Percentiles rank a stretch among this genome's conserved stretches.
Evolutionary conservation across 2,113 vertebrate species (phyloP).

Genomic region (Oncorhynchus nerka): DNA sequence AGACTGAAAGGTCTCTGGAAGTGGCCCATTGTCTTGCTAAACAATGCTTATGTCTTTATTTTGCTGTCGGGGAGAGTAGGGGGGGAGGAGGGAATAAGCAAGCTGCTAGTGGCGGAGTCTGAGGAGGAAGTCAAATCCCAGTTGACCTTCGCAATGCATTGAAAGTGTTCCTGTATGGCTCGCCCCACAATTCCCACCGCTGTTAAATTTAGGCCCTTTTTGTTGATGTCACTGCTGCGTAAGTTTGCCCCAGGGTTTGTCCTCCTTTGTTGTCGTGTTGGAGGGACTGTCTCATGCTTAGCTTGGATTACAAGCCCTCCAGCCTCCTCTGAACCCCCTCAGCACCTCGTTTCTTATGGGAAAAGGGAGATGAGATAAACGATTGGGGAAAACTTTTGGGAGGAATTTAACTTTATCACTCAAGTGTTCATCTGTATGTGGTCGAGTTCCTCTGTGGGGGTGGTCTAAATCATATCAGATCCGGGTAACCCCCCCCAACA

Average conservation of each 20-base stretch:
- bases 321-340: conserved; percentile 41
- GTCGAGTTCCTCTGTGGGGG: conserved; percentile 38
- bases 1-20: conserved; percentile 66
- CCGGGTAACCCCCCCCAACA: conserved; percentile 35
- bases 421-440: conserved; percentile 41
- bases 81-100: conserved; percentile 30
- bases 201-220: conserved; percentile 77
- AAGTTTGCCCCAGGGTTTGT: conserved; percentile 44
- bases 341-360: conserved; percentile 27
- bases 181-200: conserved; percentile 73
- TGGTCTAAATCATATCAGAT: conserved; percentile 46
- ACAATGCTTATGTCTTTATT: conserved; percentile 80
- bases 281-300: conserved; percentile 48
- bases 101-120: conserved; percentile 52
- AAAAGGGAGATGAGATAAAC: conserved; percentile 44
- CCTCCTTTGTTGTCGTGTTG: conserved; percentile 58
- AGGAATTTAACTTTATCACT: conserved; percentile 32
- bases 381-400: not conserved
- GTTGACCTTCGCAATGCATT: conserved; percentile 76
- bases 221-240: conserved; percentile 56
- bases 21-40: conserved; percentile 76
- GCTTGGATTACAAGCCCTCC: conserved; percentile 65
- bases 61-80: conserved; percentile 47
- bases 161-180: conserved; percentile 78
- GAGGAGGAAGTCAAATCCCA: conserved; percentile 75